Evolutionary conservation across 2,888 invertebrate species (phyloP), one percentile per base, ranked within the genome.

Genomic region (Ennomos erosarius): DNA sequence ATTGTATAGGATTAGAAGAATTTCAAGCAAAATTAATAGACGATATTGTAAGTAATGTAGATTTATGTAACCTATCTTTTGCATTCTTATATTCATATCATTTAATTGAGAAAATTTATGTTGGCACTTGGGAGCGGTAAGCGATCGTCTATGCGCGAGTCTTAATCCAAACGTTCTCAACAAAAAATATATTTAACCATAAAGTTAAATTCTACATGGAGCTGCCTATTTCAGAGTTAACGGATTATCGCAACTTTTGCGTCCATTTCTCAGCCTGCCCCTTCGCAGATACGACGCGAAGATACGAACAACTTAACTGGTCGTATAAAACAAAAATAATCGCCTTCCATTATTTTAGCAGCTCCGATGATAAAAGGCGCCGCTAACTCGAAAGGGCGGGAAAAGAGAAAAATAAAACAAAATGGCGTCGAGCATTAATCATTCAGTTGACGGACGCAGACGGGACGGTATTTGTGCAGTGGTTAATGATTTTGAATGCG

Each of bases 361-460:
- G 61, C 62, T 58, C 65, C 62, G 56, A 59, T 64, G 67, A 63
- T 67, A 64, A 64, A 68, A 62, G 53, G 47, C 61, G 67, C 63
- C 61, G 67, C 64, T 68, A 60, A 68, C 61, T 67, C 52, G 62
- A 68, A 73, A 74, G 69, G 70, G 71, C 71, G 74, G 70, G 64
- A 72, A 70, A 69, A 67, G 45, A 59, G 50, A 69, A 72, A 73
- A 75, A 74, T 68, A 69, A 73, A 71, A 67, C 70, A 78, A 78
- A 69, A 74, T 74, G 76, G 71, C 69, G 55, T 67, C 55, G 26
- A 51, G 48, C 68, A 70, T 76, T 68, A 74, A 76, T 78, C 75
- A 76, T 75, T 66, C 46, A 52, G 52, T 61, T 67, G 68, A 64
- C 68, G 58, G 67, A 65, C 61, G 62, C 50, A 36, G 59, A 43